A percentile compares a stretch with the other conserved stretches of the same genome.
These are phyloP conservation scores for Apolygus lucorum DNA, from an alignment of 1,140 invertebrate genomes.

Conservation along the genomic window DNA sequence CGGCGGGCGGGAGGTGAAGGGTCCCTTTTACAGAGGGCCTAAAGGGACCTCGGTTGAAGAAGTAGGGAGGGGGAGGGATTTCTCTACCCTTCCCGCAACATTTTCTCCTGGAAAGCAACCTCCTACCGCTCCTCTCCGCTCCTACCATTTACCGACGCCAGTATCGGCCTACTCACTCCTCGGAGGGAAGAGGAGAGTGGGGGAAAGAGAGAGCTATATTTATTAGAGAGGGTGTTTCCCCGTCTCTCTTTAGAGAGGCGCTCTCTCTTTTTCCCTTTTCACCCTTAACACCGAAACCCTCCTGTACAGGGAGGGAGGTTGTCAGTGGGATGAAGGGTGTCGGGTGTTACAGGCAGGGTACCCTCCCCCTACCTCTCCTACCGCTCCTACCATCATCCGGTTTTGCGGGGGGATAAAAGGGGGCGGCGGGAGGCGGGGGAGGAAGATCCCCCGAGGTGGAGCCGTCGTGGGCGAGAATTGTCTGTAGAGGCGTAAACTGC, in stretches of 20 bases:
- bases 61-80: constrained; percentile 5
- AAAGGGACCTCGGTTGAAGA: background rate
- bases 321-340: background rate
- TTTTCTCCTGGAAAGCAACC: background rate
- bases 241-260: background rate
- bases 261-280: background rate
- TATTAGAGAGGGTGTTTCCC: background rate
- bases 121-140: background rate
- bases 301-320: background rate
- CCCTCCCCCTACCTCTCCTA: background rate
- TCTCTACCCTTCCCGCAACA: constrained; percentile 8
- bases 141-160: background rate
- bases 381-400: too few species aligned
- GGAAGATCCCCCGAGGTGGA: too few species aligned
- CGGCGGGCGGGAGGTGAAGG: background rate
- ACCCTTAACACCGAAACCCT: background rate
- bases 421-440: too few species aligned
- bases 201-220: constrained; percentile 10
- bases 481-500: too few species aligned
- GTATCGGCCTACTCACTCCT: background rate
- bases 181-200: background rate
- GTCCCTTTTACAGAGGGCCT: background rate
- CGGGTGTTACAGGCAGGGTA: background rate
- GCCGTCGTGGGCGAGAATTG: too few species aligned
- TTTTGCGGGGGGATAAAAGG: too few species aligned